These are phyloP conservation scores for Drosophila heteroneura DNA, from an alignment of 2,888 invertebrate genomes.

Conservation along the genomic window DNA sequence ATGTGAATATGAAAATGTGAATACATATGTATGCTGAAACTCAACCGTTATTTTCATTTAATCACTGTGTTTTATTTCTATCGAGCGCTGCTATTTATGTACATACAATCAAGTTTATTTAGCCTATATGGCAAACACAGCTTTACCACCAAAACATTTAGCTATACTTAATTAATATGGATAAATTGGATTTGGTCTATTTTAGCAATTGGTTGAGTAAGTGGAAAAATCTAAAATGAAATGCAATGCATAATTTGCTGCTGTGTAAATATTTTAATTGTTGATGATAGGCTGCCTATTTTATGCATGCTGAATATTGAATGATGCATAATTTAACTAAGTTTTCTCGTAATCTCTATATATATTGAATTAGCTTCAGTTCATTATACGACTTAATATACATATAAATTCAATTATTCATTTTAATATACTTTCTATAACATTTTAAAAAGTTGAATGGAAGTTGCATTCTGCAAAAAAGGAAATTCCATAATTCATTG, in stretches of 20 bases:
- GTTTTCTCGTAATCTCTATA: background rate
- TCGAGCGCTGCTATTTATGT: background rate
- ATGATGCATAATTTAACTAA: background rate
- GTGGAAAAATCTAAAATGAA: constrained; percentile 7
- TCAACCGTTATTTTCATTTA: constrained; percentile 8
- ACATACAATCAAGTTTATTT: background rate
- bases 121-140: background rate
- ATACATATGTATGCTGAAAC: background rate
- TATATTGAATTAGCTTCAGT: background rate
- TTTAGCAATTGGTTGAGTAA: constrained; percentile 7
- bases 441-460: background rate
- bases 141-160: constrained; percentile 30
- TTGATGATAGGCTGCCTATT: background rate
- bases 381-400: background rate
- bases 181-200: constrained; percentile 34
- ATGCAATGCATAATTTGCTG: constrained; percentile 7
- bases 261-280: constrained; percentile 24
- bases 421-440: background rate
- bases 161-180: constrained; percentile 40
- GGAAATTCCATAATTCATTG: background rate
- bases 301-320: background rate
- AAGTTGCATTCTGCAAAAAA: background rate
- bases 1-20: background rate
- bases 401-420: no score
- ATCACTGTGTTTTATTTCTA: background rate